Base-by-base conservation (phyloP, 1,140 invertebrate genomes). In the Bombus ignitus region DNA sequence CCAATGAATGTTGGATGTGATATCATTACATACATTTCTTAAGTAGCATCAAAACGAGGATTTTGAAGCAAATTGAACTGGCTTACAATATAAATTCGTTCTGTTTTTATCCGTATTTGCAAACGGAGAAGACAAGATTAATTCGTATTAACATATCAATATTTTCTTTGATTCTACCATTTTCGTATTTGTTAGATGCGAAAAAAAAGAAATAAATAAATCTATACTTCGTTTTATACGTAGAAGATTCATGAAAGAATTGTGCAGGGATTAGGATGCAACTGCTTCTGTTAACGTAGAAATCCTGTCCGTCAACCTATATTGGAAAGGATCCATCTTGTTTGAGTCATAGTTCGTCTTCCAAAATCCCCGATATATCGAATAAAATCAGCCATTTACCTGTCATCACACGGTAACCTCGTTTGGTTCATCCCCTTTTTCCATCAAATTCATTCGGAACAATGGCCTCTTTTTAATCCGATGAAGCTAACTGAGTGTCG, bases 381-480 rank as follows among this genome's bases (percentile, higher is more conserved):
- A 73, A 76, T 53, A 25, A 71, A 77, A 84, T 57, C 75, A 71
- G 44, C n/a, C 66, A 35, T 77, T 78, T 59, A n/a, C 12, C 32
- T 84, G 75, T 84, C 66, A 79, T 84, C 47, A 66, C 32, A 32
- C 25, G 18, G 37, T 12, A 32, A 77, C 18, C 74, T 22, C n/a
- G n/a, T 73, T 65, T 57, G 5, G 5, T 66, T 66, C 6, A 66
- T 66, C 65, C 65, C 32, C 12, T 32, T 72, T 72, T 53, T 72
- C 28, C 76, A 37, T 59, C 68, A 12, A 68, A 71, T 37, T 62
- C 76, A 47, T 72, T 80, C 53, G 68, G 42, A 1, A 25, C 68
- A 59, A 59, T 62, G 22, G 76, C 5, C 59, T 39, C 76, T 47
- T 42, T 85, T 85, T 85, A 85, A 85, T 85, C 77, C 83, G 83